Base-by-base conservation (phyloP, 2,113 vertebrate genomes). In the Sigmodon hispidus region DNA sequence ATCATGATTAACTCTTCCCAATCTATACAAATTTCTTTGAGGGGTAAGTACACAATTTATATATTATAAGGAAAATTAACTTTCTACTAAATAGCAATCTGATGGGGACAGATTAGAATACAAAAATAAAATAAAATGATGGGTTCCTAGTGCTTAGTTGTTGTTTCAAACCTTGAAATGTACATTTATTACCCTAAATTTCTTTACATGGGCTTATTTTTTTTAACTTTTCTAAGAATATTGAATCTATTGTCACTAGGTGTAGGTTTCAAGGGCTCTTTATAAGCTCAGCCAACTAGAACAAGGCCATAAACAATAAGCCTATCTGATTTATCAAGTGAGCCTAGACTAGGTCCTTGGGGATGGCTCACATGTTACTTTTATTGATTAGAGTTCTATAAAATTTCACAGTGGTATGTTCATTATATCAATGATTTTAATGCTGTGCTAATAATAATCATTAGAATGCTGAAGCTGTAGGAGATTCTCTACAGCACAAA, bases 1-100 rank as follows among this genome's bases (percentile, higher is more conserved):
- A 86, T 87, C 69, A 88, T 63, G 19, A 96, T 95, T 95, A 96
- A 90, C 93, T 91, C 67, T 92, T 73, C 17, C 59, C n/a, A 96
- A 36, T 57, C 45, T 34, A 84, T n/a, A 57, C 34, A 77, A 45
- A 94, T 93, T 96, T 92, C 81, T 90, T 91, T 89, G 83, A 96
- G 77, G 77, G 26, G 34, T 92, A 96, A 94, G 91, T 95, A 90
- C 24, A 92, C 63, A 90, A 65, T 91, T 95, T 73, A 86, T 96
- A 84, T 89, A 79, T 21, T 77, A 5, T 87, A 73, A 89, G 84
- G 50, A 84, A 95, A 96, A 94, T 31, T 21, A 90, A 91, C n/a
- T 88, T 45, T 40, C 48, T 97, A 9, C n/a, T n/a, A 17, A 26
- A 72, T 17, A 97, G n/a, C 45, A 88, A 89, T 89, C 21, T n/a